Evolutionary conservation across 2,888 invertebrate species (phyloP).

Genomic region (Hyposoter dolosus): DNA sequence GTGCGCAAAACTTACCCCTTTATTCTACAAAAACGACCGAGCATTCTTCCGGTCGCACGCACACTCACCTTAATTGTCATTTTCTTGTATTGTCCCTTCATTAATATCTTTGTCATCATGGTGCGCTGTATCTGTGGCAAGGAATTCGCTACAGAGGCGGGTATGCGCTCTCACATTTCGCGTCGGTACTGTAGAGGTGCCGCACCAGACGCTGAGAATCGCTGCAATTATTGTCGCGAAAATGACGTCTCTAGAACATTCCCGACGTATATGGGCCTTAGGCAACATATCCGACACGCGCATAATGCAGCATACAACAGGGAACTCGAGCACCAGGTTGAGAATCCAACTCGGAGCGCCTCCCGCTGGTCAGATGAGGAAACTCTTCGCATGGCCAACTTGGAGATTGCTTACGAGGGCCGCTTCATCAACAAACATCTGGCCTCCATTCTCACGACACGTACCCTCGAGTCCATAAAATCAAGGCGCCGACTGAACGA

Average conservation of each 20-base stretch:
- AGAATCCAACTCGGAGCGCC: background rate
- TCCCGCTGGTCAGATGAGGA: slow-evolving; percentile 1
- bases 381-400: background rate
- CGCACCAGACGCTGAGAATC: background rate
- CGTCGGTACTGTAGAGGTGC: slow-evolving; percentile 8
- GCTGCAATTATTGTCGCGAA: background rate
- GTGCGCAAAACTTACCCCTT: background rate
- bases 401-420: background rate
- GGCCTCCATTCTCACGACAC: background rate
- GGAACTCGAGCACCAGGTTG: background rate
- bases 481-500: background rate
- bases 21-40: background rate
- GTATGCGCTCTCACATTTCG: background rate
- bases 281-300: background rate
- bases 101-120: background rate
- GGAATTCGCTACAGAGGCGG: background rate
- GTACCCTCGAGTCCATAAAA: slow-evolving; percentile 1
- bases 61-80: background rate
- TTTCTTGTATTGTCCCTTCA: background rate
- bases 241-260: background rate
- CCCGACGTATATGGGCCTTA: background rate
- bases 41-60: background rate
- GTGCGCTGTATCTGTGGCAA: slow-evolving; percentile 1
- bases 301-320: background rate
- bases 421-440: slow-evolving; percentile 27